Percentiles rank a stretch among this genome's conserved stretches.
Evolutionary conservation across 2,113 vertebrate genomes (phyloP).

Genomic region (Phyllostomus hastatus): DNA sequence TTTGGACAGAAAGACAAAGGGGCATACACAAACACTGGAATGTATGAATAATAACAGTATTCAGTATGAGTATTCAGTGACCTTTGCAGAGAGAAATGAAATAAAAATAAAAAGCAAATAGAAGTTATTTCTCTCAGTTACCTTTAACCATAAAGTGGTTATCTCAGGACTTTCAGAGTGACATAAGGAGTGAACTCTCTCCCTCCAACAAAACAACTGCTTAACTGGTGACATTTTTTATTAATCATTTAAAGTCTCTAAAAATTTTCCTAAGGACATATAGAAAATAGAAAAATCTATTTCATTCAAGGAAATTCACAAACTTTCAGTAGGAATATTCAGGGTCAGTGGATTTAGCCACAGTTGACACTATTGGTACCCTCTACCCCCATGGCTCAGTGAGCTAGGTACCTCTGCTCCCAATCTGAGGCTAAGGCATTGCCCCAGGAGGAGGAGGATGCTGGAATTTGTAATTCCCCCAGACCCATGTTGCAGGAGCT

Average conservation of each 20-base stretch:
- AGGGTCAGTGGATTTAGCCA: neutral
- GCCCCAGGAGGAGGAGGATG: neutral
- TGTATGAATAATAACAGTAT: neutral
- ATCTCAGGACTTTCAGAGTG: neutral
- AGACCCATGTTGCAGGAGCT: neutral
- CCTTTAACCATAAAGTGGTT: neutral
- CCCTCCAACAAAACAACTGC: neutral
- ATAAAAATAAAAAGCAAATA: neutral
- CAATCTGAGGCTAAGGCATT: neutral
- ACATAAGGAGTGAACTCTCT: neutral
- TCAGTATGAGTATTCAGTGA: no score
- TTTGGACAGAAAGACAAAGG: neutral
- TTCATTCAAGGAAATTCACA: neutral
- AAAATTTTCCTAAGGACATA: neutral
- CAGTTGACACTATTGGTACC: neutral
- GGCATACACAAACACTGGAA: neutral
- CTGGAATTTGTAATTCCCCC: neutral
- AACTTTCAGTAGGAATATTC: neutral
- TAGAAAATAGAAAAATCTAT: neutral
- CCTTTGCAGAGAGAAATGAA: no score
- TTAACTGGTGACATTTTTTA: neutral
- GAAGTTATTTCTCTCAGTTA: neutral
- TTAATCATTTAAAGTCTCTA: neutral
- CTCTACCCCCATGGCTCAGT: neutral
- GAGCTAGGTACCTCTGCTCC: neutral